phyloP scores from a whole-genome alignment of 2,797 vertebrate species.

The Mormyrops boulengeri region DNA sequence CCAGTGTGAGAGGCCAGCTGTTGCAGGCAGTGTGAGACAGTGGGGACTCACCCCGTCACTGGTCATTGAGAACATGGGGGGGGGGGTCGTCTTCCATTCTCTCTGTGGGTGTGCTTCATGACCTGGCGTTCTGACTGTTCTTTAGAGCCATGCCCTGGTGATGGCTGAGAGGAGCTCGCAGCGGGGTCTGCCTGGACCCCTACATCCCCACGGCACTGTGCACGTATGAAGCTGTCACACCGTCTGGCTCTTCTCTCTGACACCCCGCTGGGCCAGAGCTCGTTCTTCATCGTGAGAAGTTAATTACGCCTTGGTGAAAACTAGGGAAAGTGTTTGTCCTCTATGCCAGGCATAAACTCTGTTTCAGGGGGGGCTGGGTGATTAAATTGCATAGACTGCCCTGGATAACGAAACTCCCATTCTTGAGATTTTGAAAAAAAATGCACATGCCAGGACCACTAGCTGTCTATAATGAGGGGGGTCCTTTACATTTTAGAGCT shows the following conservation, averaged over 20 bases:
- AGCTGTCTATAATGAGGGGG: background rate
- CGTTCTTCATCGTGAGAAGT: background rate
- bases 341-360: background rate
- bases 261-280: background rate
- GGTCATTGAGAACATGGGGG: background rate
- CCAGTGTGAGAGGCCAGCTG: constrained; percentile 7
- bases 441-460: background rate
- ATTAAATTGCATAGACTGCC: background rate
- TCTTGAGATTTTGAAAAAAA: background rate
- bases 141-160: background rate
- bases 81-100: background rate
- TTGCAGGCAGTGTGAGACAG: background rate
- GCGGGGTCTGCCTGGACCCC: background rate
- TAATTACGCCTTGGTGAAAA: constrained; percentile 3
- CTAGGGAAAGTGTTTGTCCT: background rate
- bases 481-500: background rate
- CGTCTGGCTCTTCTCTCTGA: background rate
- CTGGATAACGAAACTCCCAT: background rate
- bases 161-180: background rate
- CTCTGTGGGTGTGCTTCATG: constrained; percentile 12
- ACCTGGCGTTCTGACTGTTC: background rate
- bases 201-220: background rate
- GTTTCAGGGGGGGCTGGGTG: background rate
- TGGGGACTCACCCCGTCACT: background rate
- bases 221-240: background rate